These are phyloP conservation scores for Sebastes diaconus DNA, from an alignment of 2,797 vertebrate species.

Conservation along the genomic window DNA sequence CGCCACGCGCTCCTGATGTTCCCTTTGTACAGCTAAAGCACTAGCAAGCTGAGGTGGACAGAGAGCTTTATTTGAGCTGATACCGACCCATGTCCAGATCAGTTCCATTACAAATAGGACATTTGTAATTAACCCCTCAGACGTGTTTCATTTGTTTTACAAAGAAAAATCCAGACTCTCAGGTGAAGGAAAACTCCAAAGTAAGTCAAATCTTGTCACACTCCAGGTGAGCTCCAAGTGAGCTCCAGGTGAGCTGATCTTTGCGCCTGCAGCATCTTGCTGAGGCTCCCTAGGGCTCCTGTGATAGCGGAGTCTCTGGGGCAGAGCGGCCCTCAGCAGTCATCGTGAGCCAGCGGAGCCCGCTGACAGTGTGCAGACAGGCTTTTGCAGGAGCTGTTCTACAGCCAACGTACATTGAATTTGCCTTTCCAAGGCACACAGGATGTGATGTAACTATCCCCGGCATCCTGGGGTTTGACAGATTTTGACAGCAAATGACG, in stretches of 20 bases:
- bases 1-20: too few relatives aligned
- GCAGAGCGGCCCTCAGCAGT: neutral
- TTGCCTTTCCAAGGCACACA: neutral
- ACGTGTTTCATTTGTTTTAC: neutral
- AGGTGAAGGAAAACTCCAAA: neutral
- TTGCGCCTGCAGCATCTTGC: slow-evolving; percentile 5
- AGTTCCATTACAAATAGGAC: neutral
- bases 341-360: neutral
- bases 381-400: slow-evolving; percentile 1
- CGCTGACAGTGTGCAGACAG: slow-evolving; percentile 10
- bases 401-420: slow-evolving; percentile 11
- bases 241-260: neutral
- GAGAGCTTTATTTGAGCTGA: neutral
- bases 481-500: neutral
- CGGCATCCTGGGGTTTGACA: neutral
- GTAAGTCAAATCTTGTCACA: neutral
- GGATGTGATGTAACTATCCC: slow-evolving; percentile 9
- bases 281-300: neutral
- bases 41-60: neutral
- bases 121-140: neutral
- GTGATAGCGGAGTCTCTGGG: neutral
- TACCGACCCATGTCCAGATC: too few relatives aligned
- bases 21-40: too few relatives aligned
- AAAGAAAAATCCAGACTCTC: neutral
- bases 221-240: neutral